Percentiles rank a stretch among this genome's conserved stretches.
phyloP scores from a whole-genome alignment of 2,888 invertebrate species.

The Leptopilina syphax region DNA sequence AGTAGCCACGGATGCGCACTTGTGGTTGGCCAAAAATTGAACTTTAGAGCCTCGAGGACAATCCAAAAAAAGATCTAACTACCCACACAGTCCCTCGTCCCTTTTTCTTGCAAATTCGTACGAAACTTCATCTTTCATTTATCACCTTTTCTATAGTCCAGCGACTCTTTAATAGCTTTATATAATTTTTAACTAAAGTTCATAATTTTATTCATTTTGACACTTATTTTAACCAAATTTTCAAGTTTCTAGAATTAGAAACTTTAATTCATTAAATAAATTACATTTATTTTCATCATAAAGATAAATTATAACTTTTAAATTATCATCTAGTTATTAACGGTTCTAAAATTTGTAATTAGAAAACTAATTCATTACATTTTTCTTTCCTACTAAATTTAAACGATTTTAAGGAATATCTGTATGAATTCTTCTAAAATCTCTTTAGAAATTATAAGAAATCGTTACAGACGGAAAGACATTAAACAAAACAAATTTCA shows the following conservation, averaged over 20 bases:
- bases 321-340: too few relatives aligned
- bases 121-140: neutral
- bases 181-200: neutral
- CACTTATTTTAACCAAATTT: neutral
- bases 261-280: neutral
- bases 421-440: too few relatives aligned
- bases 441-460: too few relatives aligned
- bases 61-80: constrained; percentile 58
- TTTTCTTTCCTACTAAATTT: too few relatives aligned
- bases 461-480: too few relatives aligned
- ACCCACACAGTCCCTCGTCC: constrained; percentile 27
- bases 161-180: neutral
- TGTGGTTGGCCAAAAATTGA: constrained; percentile 63
- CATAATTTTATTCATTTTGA: neutral
- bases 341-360: too few relatives aligned
- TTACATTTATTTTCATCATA: neutral
- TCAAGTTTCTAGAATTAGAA: neutral
- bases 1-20: constrained; percentile 70
- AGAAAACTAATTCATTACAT: too few relatives aligned
- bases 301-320: neutral
- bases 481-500: too few relatives aligned
- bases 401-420: too few relatives aligned
- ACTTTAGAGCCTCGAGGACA: constrained; percentile 54
- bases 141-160: neutral
- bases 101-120: constrained; percentile 14